Evolutionary conservation across 2,113 vertebrate genomes (phyloP).

Genomic region (Entelurus aequoreus): DNA sequence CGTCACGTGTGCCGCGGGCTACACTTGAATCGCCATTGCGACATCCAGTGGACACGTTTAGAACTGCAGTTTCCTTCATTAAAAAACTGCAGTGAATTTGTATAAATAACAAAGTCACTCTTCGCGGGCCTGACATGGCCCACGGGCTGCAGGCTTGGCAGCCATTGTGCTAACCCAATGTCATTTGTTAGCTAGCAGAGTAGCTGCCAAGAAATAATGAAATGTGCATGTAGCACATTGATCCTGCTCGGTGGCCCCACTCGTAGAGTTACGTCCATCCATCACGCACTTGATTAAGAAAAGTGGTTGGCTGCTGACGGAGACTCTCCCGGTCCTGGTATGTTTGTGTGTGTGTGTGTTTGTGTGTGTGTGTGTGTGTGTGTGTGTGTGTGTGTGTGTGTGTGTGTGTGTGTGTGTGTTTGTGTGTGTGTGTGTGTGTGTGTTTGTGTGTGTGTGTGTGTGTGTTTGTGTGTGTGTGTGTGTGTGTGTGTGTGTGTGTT

Average conservation of each 20-base stretch:
- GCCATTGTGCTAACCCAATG: too few relatives aligned
- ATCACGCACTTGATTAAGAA: constrained; percentile 1
- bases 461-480: constrained; percentile 43
- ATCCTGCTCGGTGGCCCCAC: not conserved
- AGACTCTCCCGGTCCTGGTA: not conserved
- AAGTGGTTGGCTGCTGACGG: not conserved
- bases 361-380: constrained; percentile 56
- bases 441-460: constrained; percentile 67
- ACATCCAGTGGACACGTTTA: too few relatives aligned
- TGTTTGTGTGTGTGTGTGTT: constrained; percentile 41
- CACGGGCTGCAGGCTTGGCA: too few relatives aligned
- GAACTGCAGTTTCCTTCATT: too few relatives aligned
- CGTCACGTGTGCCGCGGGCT: too few relatives aligned
- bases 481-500: constrained; percentile 43
- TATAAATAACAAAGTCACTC: too few relatives aligned
- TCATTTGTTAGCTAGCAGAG: not conserved
- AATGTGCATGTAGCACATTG: not conserved
- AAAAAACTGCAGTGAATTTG: too few relatives aligned
- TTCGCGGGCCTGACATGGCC: too few relatives aligned
- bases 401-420: constrained; percentile 62
- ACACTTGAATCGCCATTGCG: too few relatives aligned
- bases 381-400: constrained; percentile 51
- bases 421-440: constrained; percentile 44
- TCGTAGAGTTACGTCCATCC: not conserved
- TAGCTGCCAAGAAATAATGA: not conserved